Conservation (phyloP, 2,888 invertebrate species). For the Thecophora atra region DNA sequence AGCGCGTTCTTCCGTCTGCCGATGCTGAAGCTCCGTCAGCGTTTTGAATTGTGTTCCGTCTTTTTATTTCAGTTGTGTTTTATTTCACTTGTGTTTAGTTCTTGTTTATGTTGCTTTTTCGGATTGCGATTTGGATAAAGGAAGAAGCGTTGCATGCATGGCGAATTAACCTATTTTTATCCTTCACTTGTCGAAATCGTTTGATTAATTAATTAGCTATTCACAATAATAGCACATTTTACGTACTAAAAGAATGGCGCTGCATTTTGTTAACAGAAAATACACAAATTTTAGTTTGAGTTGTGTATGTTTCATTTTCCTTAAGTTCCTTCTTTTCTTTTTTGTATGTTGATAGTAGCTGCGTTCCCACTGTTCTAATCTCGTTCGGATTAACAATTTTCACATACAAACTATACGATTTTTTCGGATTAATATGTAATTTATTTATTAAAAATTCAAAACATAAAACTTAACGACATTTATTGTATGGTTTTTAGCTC, state of each 20-base stretch:
- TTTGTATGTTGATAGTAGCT: too few relatives aligned
- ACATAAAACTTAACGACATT: background rate
- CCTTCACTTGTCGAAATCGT: background rate
- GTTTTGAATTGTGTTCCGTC: constrained; percentile 12
- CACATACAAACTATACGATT: background rate
- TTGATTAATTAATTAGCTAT: background rate
- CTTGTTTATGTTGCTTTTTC: constrained; percentile 13
- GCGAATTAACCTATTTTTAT: background rate
- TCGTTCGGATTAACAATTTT: background rate
- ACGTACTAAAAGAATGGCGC: constrained; percentile 22
- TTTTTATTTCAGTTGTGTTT: constrained; percentile 39
- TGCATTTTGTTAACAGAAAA: constrained; percentile 25
- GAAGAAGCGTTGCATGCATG: background rate
- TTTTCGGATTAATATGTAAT: background rate
- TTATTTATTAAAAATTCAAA: background rate
- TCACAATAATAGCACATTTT: background rate
- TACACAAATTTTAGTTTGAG: constrained; percentile 22
- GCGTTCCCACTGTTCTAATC: too few relatives aligned
- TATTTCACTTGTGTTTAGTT: constrained; percentile 43
- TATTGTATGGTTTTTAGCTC: background rate
- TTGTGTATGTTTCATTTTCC: too few relatives aligned
- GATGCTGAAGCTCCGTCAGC: constrained; percentile 13
- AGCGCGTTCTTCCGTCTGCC: constrained; percentile 51
- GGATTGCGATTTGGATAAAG: constrained; percentile 15
- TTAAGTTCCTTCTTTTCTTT: too few relatives aligned